Evolutionary conservation across 2,888 invertebrate genomes (phyloP).

Genomic region (Synanthedon formicaeformis): DNA sequence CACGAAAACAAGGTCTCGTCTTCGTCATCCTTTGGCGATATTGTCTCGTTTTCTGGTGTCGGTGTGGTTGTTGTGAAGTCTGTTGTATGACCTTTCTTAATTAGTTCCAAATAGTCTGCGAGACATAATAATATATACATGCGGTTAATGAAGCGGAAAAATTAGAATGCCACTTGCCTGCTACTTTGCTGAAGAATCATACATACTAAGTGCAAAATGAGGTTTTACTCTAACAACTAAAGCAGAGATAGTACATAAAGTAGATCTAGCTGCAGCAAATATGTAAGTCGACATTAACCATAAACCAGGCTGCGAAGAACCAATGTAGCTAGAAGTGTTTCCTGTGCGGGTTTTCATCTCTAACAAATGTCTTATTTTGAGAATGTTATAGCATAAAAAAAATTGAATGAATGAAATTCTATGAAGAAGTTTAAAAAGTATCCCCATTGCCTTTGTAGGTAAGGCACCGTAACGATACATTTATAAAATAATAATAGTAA

Average conservation of each 20-base stretch:
- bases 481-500: too few species aligned
- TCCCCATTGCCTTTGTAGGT: too few species aligned
- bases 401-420: too few species aligned
- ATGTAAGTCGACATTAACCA: too few species aligned
- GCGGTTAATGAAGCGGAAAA: slow-evolving; percentile 47
- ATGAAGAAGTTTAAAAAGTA: too few species aligned
- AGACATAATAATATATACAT: slow-evolving; percentile 33
- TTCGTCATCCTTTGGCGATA: slow-evolving; percentile 44
- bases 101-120: slow-evolving; percentile 33
- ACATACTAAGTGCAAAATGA: background rate
- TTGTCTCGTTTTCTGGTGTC: slow-evolving; percentile 25
- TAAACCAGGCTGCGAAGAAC: too few species aligned
- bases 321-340: too few species aligned
- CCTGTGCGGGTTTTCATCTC: too few species aligned
- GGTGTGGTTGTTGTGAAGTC: slow-evolving; percentile 21
- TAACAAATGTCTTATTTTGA: too few species aligned
- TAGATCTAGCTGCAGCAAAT: background rate
- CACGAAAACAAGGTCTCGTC: slow-evolving; percentile 72
- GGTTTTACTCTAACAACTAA: background rate
- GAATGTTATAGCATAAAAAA: too few species aligned
- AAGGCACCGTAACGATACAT: too few species aligned
- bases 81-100: slow-evolving; percentile 24
- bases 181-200: background rate
- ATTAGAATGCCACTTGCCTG: slow-evolving; percentile 18
- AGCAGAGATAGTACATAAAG: background rate